Evolutionary conservation across 2,797 vertebrate species (phyloP).

Genomic region (Xiphorhynchus erythropygius): DNA sequence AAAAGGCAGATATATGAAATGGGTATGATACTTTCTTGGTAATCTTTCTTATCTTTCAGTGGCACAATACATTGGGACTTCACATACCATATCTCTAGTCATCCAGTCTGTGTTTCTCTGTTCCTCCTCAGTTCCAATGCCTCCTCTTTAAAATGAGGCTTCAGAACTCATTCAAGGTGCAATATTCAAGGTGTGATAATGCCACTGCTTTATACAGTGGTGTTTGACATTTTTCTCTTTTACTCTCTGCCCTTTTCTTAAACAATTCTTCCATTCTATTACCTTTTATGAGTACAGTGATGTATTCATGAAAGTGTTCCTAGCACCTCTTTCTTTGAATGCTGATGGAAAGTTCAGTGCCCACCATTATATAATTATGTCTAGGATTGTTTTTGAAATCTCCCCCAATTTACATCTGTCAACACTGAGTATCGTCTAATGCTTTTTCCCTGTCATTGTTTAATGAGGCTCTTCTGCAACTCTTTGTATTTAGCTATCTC

Average conservation of each 20-base stretch:
- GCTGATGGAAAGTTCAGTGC: not conserved
- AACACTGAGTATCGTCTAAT: not conserved
- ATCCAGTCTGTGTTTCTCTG: not conserved
- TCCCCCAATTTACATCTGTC: not conserved
- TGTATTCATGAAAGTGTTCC: not conserved
- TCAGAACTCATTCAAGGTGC: not conserved
- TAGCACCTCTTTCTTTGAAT: not conserved
- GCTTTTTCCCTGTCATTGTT: not conserved
- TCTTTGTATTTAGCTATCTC: not conserved
- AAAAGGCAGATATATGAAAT: not conserved
- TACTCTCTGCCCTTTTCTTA: not conserved
- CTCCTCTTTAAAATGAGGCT: not conserved
- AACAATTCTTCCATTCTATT: not conserved
- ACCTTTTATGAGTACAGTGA: not conserved
- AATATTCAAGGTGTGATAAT: not conserved
- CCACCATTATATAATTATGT: not conserved
- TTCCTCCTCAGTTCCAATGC: not conserved
- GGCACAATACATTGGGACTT: not conserved
- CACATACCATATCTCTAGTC: not conserved
- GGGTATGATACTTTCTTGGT: not conserved
- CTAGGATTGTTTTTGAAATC: not conserved
- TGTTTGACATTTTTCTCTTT: not conserved
- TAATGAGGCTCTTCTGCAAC: not conserved
- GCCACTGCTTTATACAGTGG: not conserved
- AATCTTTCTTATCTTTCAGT: not conserved